Evolutionary conservation across 2,888 invertebrate species (phyloP).

Genomic region (Hybos culiciformis): DNA sequence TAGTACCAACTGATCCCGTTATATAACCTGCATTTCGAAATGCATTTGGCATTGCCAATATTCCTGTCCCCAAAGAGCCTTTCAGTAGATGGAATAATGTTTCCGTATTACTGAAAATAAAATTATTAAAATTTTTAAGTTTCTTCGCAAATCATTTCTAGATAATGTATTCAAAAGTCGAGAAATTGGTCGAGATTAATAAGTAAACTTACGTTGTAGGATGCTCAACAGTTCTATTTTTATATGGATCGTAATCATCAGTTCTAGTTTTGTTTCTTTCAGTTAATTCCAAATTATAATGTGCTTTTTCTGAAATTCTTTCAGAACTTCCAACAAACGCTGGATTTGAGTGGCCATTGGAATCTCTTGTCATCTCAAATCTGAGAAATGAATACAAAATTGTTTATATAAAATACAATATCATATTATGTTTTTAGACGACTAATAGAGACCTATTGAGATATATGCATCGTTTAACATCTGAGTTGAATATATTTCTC

Average conservation of each 20-base stretch:
- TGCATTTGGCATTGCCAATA: slow-evolving; percentile 71
- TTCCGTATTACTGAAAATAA: slow-evolving; percentile 56
- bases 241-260: slow-evolving; percentile 52
- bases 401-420: too few species aligned
- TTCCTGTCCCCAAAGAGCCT: slow-evolving; percentile 87
- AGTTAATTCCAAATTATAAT: slow-evolving; percentile 28
- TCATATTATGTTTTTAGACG: too few species aligned
- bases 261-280: slow-evolving; percentile 30
- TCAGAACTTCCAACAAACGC: slow-evolving; percentile 25
- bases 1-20: slow-evolving; percentile 66
- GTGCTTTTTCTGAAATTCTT: slow-evolving; percentile 14
- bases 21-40: slow-evolving; percentile 47
- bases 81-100: slow-evolving; percentile 83
- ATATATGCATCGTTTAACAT: too few species aligned
- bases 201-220: slow-evolving; percentile 54
- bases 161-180: too few species aligned
- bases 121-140: background rate
- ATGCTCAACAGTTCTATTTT: slow-evolving; percentile 48
- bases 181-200: background rate
- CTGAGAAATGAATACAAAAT: too few species aligned
- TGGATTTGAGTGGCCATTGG: slow-evolving; percentile 30
- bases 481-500: too few species aligned
- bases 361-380: slow-evolving; percentile 30
- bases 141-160: too few species aligned
- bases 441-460: too few species aligned